Percentiles rank a stretch among this genome's conserved stretches.
Conservation (phyloP, 2,113 vertebrate species). For the Sisor rabdophorus region DNA sequence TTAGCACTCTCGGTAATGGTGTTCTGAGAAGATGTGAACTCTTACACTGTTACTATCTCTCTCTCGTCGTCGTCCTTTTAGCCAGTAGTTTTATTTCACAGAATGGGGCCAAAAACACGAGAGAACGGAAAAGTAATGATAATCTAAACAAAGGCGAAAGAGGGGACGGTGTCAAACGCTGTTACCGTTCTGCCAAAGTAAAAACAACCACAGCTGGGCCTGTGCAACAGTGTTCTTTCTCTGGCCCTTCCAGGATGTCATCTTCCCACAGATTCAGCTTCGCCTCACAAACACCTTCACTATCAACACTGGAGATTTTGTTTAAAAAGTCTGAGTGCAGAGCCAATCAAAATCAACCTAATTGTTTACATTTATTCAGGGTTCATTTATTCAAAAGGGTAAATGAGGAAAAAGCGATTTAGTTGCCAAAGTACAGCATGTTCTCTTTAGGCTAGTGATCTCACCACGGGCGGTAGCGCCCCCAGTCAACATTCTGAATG, state of each 20-base stretch:
- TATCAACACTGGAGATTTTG: conserved; percentile 10
- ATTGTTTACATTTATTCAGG: conserved; percentile 9
- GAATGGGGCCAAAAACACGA: conserved; percentile 48
- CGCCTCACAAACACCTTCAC: conserved; percentile 33
- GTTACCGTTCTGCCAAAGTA: conserved; percentile 41
- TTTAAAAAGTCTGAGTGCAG: conserved; percentile 4
- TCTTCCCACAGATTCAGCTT: conserved; percentile 1
- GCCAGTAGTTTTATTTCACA: conserved; percentile 45
- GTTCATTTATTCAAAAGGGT: conserved; percentile 20
- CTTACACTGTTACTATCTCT: conserved; percentile 43
- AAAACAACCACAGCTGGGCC: conserved; percentile 42
- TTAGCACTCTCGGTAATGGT: not conserved
- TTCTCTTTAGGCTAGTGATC: too few relatives aligned
- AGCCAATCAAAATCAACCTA: conserved; percentile 15
- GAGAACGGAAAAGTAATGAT: conserved; percentile 34
- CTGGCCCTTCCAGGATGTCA: not conserved
- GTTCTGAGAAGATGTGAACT: conserved; percentile 40
- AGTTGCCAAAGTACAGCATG: conserved; percentile 18
- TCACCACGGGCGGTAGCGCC: too few relatives aligned
- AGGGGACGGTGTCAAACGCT: conserved; percentile 38
- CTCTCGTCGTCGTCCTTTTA: conserved; percentile 42
- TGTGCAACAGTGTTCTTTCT: conserved; percentile 32
- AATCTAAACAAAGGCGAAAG: conserved; percentile 46
- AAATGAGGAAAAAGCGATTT: conserved; percentile 29
- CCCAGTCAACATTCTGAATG: too few relatives aligned